Evolutionary conservation across 2,888 invertebrate genomes (phyloP), one percentile per base, ranked within the genome.

Genomic region (Ophonus ardosiacus): DNA sequence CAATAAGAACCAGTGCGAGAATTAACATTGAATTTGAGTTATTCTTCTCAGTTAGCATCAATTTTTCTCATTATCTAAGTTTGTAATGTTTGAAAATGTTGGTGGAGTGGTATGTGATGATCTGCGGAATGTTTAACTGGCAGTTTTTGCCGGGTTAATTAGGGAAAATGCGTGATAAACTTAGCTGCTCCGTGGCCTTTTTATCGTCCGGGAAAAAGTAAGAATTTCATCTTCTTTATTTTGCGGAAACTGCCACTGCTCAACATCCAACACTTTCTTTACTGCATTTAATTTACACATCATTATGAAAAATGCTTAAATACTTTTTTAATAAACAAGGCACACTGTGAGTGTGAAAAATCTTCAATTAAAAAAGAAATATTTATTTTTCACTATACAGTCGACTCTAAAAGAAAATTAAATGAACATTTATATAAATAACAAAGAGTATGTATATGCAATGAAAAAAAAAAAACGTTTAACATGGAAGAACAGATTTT

Each of bases 131-230:
- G 40, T 74, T 43, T 74, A 40, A 43, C 10, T 15, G 13, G 18
- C 71, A 40, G 13, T 74, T 74, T 74, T 74, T 74, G 43, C 40
- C 5, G 43, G 24, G 40, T 43, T 74, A 74, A 74, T 74, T 74
- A 74, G 71, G 18, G 71, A 74, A 74, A 74, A 74, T 43, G 71
- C 43, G 71, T 74, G 71, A 74, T 74, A 74, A 74, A 74, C 71
- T 68, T 68, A 65, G 65, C 8, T 65, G 15, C 68, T 38, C 24
- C 68, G 38, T 38, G 38, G 68, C 7, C 68, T 68, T 68, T 68
- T 68, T 68, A 68, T 68, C 68, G 7, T 15, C 31, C 15, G n/a
- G 68, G 68, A 68, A 68, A 68, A 68, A 68, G 68, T 68, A 68
- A 38, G 68, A 68, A 68, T 68, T 68, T 68, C 38, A 68, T 68